These are phyloP conservation scores for Poeciliopsis presidionis DNA, from an alignment of 2,797 vertebrate genomes.

Conservation along the genomic window DNA sequence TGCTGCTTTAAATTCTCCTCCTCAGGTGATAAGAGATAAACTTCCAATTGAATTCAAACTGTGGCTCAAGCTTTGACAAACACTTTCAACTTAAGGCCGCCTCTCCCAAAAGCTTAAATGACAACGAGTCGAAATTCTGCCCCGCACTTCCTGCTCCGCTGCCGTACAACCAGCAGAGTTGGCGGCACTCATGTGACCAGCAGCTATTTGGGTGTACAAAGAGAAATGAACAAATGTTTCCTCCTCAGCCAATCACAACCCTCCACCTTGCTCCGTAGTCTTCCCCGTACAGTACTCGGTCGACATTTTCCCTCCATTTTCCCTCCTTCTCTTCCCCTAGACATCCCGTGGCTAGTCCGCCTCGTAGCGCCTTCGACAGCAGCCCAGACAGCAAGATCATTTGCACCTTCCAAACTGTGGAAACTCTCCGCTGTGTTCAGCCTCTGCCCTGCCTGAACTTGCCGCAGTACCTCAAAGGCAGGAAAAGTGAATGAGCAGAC, in stretches of 20 bases:
- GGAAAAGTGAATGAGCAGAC: slow-evolving; percentile 68
- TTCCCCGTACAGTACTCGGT: slow-evolving; percentile 61
- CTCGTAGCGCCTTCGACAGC: slow-evolving; percentile 9
- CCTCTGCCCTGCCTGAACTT: slow-evolving; percentile 39
- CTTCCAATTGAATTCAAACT: slow-evolving; percentile 38
- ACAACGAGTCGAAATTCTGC: slow-evolving; percentile 28
- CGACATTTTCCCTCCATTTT: slow-evolving; percentile 81
- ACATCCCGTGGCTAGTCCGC: slow-evolving; percentile 10
- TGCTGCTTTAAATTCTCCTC: slow-evolving; percentile 47
- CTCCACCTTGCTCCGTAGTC: slow-evolving; percentile 76
- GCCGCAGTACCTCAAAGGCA: slow-evolving; percentile 43
- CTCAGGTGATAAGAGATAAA: slow-evolving; percentile 44
- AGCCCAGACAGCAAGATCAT: background rate
- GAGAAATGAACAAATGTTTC: slow-evolving; percentile 78
- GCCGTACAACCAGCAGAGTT: slow-evolving; percentile 25
- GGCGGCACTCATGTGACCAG: slow-evolving; percentile 73
- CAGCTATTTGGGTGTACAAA: slow-evolving; percentile 78
- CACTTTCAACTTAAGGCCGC: slow-evolving; percentile 26
- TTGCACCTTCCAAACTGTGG: background rate
- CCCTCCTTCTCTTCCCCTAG: slow-evolving; percentile 12
- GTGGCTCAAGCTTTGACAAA: slow-evolving; percentile 39
- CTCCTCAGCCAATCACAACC: slow-evolving; percentile 80
- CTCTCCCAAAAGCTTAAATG: slow-evolving; percentile 23
- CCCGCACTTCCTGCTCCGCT: slow-evolving; percentile 44
- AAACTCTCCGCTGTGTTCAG: slow-evolving; percentile 33